These are phyloP conservation scores for Adrianichthys oophorus DNA, from an alignment of 2,797 vertebrate genomes.

Conservation along the genomic window DNA sequence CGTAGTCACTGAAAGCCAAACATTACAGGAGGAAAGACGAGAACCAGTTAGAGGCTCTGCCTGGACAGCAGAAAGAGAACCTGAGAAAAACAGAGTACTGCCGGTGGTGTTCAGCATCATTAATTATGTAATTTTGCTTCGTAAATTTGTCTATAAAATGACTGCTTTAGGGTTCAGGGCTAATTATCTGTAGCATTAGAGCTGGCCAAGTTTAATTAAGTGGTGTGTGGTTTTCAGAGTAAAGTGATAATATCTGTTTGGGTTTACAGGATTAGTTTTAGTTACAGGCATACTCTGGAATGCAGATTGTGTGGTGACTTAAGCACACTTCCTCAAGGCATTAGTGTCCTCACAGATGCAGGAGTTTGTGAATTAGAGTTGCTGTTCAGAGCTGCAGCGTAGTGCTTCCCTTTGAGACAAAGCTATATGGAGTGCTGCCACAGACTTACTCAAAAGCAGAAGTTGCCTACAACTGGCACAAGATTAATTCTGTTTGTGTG, in stretches of 20 bases:
- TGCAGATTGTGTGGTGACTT: constrained; percentile 44
- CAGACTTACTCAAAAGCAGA: constrained; percentile 49
- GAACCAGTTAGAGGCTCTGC: constrained; percentile 29
- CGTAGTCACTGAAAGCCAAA: constrained; percentile 43
- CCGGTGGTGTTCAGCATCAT: constrained; percentile 1
- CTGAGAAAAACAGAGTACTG: constrained; percentile 4
- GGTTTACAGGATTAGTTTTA: constrained; percentile 65
- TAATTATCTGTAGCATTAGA: constrained; percentile 31
- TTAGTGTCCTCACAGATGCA: constrained; percentile 43
- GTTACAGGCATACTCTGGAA: constrained; percentile 58
- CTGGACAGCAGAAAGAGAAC: constrained; percentile 27
- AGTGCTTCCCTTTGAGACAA: constrained; percentile 23
- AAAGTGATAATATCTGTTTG: constrained; percentile 73
- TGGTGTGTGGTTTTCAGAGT: constrained; percentile 47
- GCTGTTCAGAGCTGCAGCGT: constrained; percentile 42
- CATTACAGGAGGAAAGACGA: constrained; percentile 26
- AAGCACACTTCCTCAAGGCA: constrained; percentile 46
- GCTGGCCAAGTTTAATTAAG: constrained; percentile 59
- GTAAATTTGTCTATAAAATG: constrained; percentile 18
- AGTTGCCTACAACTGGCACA: constrained; percentile 43
- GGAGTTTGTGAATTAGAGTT: constrained; percentile 42
- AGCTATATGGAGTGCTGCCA: constrained; percentile 51
- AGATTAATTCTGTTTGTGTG: constrained; percentile 27
- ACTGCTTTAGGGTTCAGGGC: constrained; percentile 13
- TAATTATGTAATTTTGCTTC: constrained; percentile 8